Base-by-base conservation (phyloP, 1,140 invertebrate genomes). In the Pogonomyrmex barbatus region DNA sequence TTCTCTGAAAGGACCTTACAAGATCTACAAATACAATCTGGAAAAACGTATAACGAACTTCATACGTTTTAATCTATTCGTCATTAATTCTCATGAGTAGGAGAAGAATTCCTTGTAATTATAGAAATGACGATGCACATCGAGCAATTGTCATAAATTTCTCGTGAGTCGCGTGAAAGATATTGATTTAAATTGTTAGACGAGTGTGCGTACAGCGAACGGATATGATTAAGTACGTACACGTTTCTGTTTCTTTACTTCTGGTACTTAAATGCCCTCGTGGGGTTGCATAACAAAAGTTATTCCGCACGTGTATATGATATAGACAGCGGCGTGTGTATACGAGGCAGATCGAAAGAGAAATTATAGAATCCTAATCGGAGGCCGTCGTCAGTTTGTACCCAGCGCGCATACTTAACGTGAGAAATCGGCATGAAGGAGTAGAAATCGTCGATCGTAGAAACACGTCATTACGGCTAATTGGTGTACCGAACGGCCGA, bases 171-270 rank as follows among this genome's bases (percentile, higher is more conserved):
- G 92, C 93, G 92, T 90, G 89, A 90, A 91, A 91, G 91, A 92
- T 93, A 94, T 94, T 92, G 92, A 94, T 94, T 93, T 92, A 90
- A 54, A 36, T 70, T 45, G 65, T 70, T 70, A 42, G 10, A n/a
- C 4, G 50, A 60, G 24, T 33, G 42, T 68, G n/a, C 2, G 10
- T 58, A 58, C 8, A 14, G 39, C 24, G 54, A 77, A 42, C 24
- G 24, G 39, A 63, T 62, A 45, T 47, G 45, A 78, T 78, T 78
- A 78, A 47, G 33, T 63, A 33, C 2, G 30, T 36, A 39, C 30
- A 78, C 47, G 30, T 54, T 73, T 82, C 68, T 24, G 24, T 45
- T 82, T 82, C 30, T 60, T 56, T 70, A 8, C 39, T 4, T 33
- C 39, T 36, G 54, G 1, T 33, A 24, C 39, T 56, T 58, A 45